Evolutionary conservation across 2,888 invertebrate genomes (phyloP), one percentile per base, ranked within the genome.

Genomic region (Pollenia angustigena): DNA sequence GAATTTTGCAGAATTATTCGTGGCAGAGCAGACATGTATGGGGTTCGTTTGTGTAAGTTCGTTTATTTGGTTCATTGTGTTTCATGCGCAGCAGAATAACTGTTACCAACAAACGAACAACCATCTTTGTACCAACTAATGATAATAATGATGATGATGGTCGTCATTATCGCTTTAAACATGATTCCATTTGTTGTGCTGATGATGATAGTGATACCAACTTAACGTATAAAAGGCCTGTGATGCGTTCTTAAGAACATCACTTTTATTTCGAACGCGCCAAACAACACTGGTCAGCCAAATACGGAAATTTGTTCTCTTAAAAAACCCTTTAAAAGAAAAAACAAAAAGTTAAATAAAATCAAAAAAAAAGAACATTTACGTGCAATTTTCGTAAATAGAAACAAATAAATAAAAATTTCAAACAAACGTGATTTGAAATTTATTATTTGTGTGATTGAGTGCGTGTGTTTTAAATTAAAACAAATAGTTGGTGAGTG

Each of bases 241-340:
- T 78, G 58, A 80, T 80, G 74, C 50, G 60, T 81, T 74, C 64
- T 81, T 60, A 81, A 81, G 85, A 86, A 85, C 88, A 88, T 88
- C 89, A 89, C 81, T 87, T 82, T 88, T 87, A 87, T 85, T 88
- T 87, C 82, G 86, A 81, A 88, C 89, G 88, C 86, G 87, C 86
- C 85, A 85, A 85, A 76, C 76, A 64, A 79, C 76, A 72, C 84
- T 81, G 78, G 84, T 66, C 88, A 84, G 52, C 60, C 18, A 75
- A 50, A 68, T 46, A 71, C 75, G 75, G 69, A 81, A 64, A 50
- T 44, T 60, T 66, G 48, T 54, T 56, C 48, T 72, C 11, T 66
- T 10, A 14, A 18, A 18, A 44, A 52, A 42, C 32, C 32, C 32
- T 32, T 32, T 32, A 32, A 32, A 32, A 4, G 32, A 32, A 32